Evolutionary conservation across 2,113 vertebrate genomes (phyloP), one percentile per base, ranked within the genome.

Genomic region (Siniperca knerii): DNA sequence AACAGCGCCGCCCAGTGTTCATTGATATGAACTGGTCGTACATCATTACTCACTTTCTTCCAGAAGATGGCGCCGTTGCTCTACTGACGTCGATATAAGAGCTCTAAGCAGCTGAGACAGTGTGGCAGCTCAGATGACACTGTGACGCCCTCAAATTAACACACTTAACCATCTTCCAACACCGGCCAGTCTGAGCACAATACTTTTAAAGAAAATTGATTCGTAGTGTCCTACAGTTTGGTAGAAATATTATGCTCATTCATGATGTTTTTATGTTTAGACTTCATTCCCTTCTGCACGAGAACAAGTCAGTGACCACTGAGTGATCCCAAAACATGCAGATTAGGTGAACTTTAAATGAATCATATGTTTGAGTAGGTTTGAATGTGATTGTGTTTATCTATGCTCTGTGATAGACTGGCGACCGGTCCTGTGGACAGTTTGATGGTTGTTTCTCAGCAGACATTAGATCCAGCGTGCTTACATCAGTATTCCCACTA

Each of bases 1-100:
- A 33, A 29, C 2, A 68, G 64, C 77, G 69, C 64, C 79, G 46
- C 13, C 44, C 6, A 23, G 8, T 65, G 85, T 69, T n/a, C 12
- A 6, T 3, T 21, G 1, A 44, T 4, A 18, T 33, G 0, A 54
- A n/a, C 20, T 4, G n/a, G 7, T 44, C 11, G 40, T 5, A 4
- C 4, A 2, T 16, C 18, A 42, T 12, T 40, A 9, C 37, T 20
- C 0, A 0, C 13, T 75, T 82, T 75, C 35, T 10, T 82, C 89
- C 93, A 85, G 70, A 21, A 93, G 93, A 60, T 85, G 93, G 86
- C 0, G 90, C 84, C 54, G 25, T 74, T 74, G 60, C 77, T 77
- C 87, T 21, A 57, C 42, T 44, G 16, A 66, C 4, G 7, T 23
- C 37, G 21, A n/a, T 40, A 13, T 1, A 20, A 29, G 18, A 25